These are phyloP conservation scores for Drosophila lowei DNA, from an alignment of 1,140 invertebrate genomes.

Conservation along the genomic window DNA sequence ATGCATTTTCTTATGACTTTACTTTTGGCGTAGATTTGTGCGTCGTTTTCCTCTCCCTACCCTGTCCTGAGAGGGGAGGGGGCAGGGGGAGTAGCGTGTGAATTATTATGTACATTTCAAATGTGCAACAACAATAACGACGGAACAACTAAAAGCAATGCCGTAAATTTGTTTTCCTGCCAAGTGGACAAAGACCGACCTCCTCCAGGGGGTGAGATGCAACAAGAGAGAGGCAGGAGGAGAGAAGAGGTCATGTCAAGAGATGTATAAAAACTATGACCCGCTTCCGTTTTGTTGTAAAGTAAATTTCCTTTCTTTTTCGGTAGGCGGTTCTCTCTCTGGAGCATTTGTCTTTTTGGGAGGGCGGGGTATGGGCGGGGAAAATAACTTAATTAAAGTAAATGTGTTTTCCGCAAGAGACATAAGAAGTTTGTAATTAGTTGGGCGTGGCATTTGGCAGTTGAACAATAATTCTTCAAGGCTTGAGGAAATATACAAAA, in stretches of 20 bases:
- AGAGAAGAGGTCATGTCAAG: slow-evolving; percentile 10
- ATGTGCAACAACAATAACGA: slow-evolving; percentile 73
- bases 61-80: not conserved
- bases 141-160: slow-evolving; percentile 73
- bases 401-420: slow-evolving; percentile 55
- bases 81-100: slow-evolving; percentile 28
- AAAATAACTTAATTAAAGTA: slow-evolving; percentile 77
- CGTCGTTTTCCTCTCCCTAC: slow-evolving; percentile 34
- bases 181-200: slow-evolving; percentile 46
- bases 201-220: no score
- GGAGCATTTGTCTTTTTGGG: slow-evolving; percentile 71
- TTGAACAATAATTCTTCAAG: slow-evolving; percentile 38
- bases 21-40: slow-evolving; percentile 61
- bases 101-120: slow-evolving; percentile 81
- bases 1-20: slow-evolving; percentile 81
- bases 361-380: not conserved
- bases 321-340: slow-evolving; percentile 48
- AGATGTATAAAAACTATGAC: slow-evolving; percentile 62
- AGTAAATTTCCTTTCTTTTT: slow-evolving; percentile 49
- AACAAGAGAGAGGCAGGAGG: slow-evolving; percentile 11
- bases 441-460: slow-evolving; percentile 56
- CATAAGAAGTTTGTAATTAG: slow-evolving; percentile 75
- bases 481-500: not conserved
- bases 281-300: slow-evolving; percentile 61
- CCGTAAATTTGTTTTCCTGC: slow-evolving; percentile 75